These are phyloP conservation scores for Drosophila dunni DNA, from an alignment of 1,140 invertebrate genomes.

Conservation along the genomic window DNA sequence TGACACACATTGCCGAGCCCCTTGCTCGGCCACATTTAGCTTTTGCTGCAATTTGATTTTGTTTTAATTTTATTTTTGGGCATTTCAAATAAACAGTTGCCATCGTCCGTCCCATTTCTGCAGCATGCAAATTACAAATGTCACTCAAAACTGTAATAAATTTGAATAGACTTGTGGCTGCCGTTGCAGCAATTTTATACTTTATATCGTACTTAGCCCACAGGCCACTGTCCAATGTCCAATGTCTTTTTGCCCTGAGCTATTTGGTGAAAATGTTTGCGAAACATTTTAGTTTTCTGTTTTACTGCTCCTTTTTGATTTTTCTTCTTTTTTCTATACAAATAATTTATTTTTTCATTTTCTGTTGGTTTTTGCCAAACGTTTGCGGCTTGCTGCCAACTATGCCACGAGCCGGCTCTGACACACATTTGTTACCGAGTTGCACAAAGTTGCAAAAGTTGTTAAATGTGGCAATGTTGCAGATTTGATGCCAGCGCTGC, in stretches of 20 bases:
- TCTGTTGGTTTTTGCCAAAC: constrained; percentile 45
- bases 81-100: constrained; percentile 25
- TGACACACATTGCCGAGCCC: constrained; percentile 60
- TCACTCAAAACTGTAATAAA: constrained; percentile 47
- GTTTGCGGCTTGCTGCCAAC: constrained; percentile 39
- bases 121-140: constrained; percentile 52
- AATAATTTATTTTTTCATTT: neutral
- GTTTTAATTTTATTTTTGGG: constrained; percentile 19
- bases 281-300: constrained; percentile 51
- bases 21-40: constrained; percentile 6
- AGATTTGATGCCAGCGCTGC: constrained; percentile 30
- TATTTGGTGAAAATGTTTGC: constrained; percentile 56
- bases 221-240: constrained; percentile 29
- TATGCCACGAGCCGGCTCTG: constrained; percentile 68
- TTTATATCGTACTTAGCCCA: constrained; percentile 11
- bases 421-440: constrained; percentile 41
- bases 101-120: constrained; percentile 18
- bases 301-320: constrained; percentile 3
- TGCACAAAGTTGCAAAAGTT: constrained; percentile 18
- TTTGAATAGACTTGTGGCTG: constrained; percentile 32
- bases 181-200: constrained; percentile 24
- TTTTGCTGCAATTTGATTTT: constrained; percentile 21
- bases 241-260: constrained; percentile 51
- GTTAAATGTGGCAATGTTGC: constrained; percentile 23
- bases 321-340: neutral